phyloP scores from a whole-genome alignment of 2,797 vertebrate species.

The Sebastolobus alascanus region DNA sequence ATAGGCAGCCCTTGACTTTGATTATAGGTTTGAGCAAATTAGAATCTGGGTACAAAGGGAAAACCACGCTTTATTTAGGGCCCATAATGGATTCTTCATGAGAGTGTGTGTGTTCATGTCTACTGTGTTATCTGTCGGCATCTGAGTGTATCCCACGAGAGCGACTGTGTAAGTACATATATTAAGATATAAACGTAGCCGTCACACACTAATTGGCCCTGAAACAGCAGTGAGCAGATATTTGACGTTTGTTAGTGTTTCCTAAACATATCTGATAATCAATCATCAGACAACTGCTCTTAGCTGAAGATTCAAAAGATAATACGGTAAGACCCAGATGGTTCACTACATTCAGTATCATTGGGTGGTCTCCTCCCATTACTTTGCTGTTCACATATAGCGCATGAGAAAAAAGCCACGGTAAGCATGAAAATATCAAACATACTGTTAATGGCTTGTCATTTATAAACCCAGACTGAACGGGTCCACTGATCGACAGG shows the following conservation, averaged over 20 bases:
- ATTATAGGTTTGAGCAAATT: constrained; percentile 74
- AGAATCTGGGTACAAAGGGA: constrained; percentile 59
- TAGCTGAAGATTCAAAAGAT: neutral
- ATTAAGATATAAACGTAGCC: constrained; percentile 50
- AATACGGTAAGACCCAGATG: neutral
- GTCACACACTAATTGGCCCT: constrained; percentile 36
- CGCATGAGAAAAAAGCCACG: neutral
- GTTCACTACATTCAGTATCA: neutral
- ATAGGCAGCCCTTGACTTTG: constrained; percentile 61
- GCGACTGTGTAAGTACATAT: constrained; percentile 23
- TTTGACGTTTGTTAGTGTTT: constrained; percentile 42
- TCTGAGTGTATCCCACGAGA: neutral
- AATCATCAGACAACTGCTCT: neutral
- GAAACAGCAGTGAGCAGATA: constrained; percentile 31
- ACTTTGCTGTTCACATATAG: neutral
- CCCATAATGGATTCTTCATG: constrained; percentile 50
- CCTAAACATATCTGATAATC: constrained; percentile 16
- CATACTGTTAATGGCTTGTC: neutral
- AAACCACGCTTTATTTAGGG: constrained; percentile 35
- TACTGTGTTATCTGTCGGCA: neutral
- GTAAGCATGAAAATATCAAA: neutral
- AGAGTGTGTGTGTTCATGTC: constrained; percentile 15
- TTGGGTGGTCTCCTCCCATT: neutral
- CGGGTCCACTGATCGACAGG: neutral
- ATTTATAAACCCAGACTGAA: neutral